Percentiles rank a stretch among this genome's conserved stretches.
Evolutionary conservation across 2,888 invertebrate genomes (phyloP).

Genomic region (Ctenicera cuprea): DNA sequence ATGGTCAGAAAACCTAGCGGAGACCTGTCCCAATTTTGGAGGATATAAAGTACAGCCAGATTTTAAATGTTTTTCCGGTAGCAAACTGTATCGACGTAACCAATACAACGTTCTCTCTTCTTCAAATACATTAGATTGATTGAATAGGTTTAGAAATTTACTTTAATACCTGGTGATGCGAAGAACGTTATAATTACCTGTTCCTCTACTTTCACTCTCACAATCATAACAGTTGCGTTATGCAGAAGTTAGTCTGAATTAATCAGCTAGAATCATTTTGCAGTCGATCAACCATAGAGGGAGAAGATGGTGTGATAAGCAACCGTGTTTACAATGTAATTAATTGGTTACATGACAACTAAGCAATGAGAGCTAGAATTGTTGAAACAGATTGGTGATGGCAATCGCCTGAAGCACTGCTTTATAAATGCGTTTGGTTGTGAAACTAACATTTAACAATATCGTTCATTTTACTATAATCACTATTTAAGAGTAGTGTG

Average conservation of each 20-base stretch:
- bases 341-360: too few relatives aligned
- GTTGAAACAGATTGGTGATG: too few relatives aligned
- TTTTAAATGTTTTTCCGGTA: slow-evolving; percentile 19
- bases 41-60: slow-evolving; percentile 1
- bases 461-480: too few relatives aligned
- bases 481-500: too few relatives aligned
- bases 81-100: background rate
- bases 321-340: too few relatives aligned
- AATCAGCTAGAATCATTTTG: background rate
- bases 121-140: slow-evolving; percentile 1
- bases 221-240: slow-evolving; percentile 16
- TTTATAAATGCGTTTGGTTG: too few relatives aligned
- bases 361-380: too few relatives aligned
- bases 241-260: background rate
- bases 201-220: slow-evolving; percentile 39
- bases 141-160: slow-evolving; percentile 29
- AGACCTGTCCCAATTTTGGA: slow-evolving; percentile 8
- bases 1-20: background rate
- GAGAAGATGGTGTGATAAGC: too few relatives aligned
- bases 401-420: too few relatives aligned
- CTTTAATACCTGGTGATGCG: slow-evolving; percentile 30
- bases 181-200: slow-evolving; percentile 27
- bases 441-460: too few relatives aligned
- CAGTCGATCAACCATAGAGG: too few relatives aligned
- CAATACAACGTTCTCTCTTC: background rate